Evolutionary conservation across 2,797 vertebrate genomes (phyloP).

Genomic region (Lepilemur ruficaudatus): DNA sequence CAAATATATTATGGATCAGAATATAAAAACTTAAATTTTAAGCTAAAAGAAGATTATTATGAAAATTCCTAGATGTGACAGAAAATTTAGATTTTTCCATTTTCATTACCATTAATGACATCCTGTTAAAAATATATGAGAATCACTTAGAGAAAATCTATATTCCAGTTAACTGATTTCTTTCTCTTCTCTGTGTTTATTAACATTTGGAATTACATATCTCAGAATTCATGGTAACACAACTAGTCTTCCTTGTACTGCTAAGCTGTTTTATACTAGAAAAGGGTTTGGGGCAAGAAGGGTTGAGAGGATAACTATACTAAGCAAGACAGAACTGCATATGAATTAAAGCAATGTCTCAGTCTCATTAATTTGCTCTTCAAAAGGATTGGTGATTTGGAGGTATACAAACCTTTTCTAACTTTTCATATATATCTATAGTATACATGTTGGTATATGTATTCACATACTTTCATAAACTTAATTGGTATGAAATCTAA

Average conservation of each 20-base stretch:
- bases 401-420: not conserved
- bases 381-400: not conserved
- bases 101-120: not conserved
- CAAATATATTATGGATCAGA: not conserved
- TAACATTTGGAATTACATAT: not conserved
- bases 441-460: not conserved
- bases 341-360: not conserved
- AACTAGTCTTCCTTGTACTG: not conserved
- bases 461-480: not conserved
- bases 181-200: not conserved
- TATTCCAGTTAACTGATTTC: not conserved
- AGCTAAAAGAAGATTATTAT: not conserved
- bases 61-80: not conserved
- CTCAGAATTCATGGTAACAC: not conserved
- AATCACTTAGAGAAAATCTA: not conserved
- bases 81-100: not conserved
- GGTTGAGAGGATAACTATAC: not conserved
- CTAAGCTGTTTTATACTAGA: not conserved
- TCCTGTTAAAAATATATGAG: not conserved
- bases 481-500: not conserved
- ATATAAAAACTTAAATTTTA: not conserved
- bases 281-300: not conserved
- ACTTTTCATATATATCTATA: not conserved
- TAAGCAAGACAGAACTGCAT: not conserved
- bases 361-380: not conserved